Evolutionary conservation across 1,140 invertebrate genomes (phyloP), one percentile per base, ranked within the genome.

Genomic region (Aphelinus atriplicis): DNA sequence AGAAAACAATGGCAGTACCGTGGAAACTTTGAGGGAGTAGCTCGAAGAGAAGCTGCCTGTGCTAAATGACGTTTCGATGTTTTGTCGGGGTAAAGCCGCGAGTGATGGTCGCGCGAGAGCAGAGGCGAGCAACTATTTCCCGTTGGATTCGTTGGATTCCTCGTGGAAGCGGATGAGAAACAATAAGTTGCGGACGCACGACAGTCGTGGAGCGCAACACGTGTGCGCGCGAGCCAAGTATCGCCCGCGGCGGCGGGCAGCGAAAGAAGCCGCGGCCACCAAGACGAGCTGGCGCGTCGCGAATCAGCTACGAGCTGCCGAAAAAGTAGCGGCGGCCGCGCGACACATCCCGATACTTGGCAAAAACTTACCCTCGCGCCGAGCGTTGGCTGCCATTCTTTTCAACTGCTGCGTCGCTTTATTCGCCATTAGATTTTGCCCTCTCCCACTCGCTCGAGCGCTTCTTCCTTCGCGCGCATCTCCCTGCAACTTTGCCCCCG

Each of bases 381-480:
- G 26, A 26, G 26, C 26, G 26, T 26, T 26, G 26, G 26, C 26
- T 26, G 64, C 64, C 64, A 45, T n/a, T 64, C 47, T 9, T 64
- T 64, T 46, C 46, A 46, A 47, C 43, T 5, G 26, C 64, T n/a
- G 42, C 48, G 48, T 55, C 51, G 50, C 51, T 66, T 66, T 66
- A 66, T 66, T 66, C 43, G 7, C 64, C 64, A 66, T 66, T 66
- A 66, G 62, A 64, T 55, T 66, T 66, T 66, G 42, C 64, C 26
- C 26, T 1, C 26, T 4, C 62, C 9, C 5, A n/a, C 45, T 6
- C 7, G 50, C 50, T 43, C 48, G 51, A 66, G 47, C 62, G 47
- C 46, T 53, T 55, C 48, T 7, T 63, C 48, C 46, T 48, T 63
- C 48, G 46, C 48, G 61, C 48, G 46, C 61, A 48, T 48, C 46